Evolutionary conservation across 2,113 vertebrate genomes (phyloP).

Genomic region (Chrysochloris asiatica): DNA sequence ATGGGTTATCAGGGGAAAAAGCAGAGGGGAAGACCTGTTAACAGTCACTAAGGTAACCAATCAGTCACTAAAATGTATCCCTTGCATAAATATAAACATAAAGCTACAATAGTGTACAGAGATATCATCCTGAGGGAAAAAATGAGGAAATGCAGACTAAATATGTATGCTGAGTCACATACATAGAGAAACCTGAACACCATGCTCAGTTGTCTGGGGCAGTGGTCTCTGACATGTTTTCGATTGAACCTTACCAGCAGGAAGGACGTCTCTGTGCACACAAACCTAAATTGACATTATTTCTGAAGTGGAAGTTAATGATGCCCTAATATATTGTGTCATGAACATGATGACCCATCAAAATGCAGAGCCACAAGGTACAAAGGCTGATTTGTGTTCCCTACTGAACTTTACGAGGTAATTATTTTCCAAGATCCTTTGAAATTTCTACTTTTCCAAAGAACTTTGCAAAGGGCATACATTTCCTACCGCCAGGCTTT

Average conservation of each 20-base stretch:
- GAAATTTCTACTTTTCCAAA: not conserved
- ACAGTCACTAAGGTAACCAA: not conserved
- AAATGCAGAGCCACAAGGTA: not conserved
- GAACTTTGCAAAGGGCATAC: not conserved
- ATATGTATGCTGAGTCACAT: not conserved
- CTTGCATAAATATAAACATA: not conserved
- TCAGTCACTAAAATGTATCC: not conserved
- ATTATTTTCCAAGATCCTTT: slow-evolving; percentile 32
- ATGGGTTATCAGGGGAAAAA: not conserved
- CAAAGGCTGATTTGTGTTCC: slow-evolving; percentile 10
- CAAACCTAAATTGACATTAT: not conserved
- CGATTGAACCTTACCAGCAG: not conserved
- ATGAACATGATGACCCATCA: not conserved
- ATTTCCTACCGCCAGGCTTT: not conserved
- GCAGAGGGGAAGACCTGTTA: not conserved
- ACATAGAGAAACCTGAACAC: not conserved
- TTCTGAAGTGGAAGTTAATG: not conserved
- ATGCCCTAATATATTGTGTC: not conserved
- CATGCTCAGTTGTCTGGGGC: not conserved
- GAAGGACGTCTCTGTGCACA: not conserved
- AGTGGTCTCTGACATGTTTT: not conserved
- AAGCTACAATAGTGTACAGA: not conserved
- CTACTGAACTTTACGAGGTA: not conserved
- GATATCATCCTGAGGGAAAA: not conserved
- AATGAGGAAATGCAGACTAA: not conserved